These are phyloP conservation scores for Gymnocheta viridis DNA, from an alignment of 2,888 invertebrate species.

Conservation along the genomic window DNA sequence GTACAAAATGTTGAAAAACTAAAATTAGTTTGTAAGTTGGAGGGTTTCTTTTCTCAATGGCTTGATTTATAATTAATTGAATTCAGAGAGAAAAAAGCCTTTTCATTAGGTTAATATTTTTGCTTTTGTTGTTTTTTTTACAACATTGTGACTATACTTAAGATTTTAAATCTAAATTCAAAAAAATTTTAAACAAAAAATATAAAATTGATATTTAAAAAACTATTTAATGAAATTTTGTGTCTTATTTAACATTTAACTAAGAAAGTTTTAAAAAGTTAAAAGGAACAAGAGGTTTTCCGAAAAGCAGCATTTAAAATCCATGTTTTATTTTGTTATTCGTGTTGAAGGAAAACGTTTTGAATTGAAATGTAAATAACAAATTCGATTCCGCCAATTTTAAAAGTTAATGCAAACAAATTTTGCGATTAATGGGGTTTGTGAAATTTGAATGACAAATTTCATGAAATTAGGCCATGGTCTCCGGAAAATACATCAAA, in stretches of 20 bases:
- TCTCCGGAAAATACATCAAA: too few relatives aligned
- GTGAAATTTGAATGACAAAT: too few relatives aligned
- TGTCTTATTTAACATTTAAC: neutral
- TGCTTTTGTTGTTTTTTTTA: conserved; percentile 62
- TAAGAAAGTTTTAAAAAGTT: neutral
- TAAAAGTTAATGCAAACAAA: too few relatives aligned
- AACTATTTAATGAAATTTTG: neutral
- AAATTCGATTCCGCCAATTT: too few relatives aligned
- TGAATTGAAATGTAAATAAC: too few relatives aligned
- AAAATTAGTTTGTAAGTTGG: conserved; percentile 58
- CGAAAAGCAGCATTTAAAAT: too few relatives aligned
- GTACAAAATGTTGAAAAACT: conserved; percentile 40
- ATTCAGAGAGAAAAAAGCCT: neutral
- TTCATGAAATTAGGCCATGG: too few relatives aligned
- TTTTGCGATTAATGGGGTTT: too few relatives aligned
- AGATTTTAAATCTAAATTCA: neutral
- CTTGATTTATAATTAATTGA: conserved; percentile 1
- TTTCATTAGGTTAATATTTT: conserved; percentile 52
- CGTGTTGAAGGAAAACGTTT: too few relatives aligned
- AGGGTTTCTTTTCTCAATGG: conserved; percentile 37
- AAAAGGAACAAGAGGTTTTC: too few relatives aligned
- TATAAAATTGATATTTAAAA: neutral
- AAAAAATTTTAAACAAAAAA: conserved; percentile 26
- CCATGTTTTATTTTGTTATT: too few relatives aligned
- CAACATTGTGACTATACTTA: conserved; percentile 53